phyloP scores from a whole-genome alignment of 2,113 vertebrate genomes.

The Callaeas wilsoni region DNA sequence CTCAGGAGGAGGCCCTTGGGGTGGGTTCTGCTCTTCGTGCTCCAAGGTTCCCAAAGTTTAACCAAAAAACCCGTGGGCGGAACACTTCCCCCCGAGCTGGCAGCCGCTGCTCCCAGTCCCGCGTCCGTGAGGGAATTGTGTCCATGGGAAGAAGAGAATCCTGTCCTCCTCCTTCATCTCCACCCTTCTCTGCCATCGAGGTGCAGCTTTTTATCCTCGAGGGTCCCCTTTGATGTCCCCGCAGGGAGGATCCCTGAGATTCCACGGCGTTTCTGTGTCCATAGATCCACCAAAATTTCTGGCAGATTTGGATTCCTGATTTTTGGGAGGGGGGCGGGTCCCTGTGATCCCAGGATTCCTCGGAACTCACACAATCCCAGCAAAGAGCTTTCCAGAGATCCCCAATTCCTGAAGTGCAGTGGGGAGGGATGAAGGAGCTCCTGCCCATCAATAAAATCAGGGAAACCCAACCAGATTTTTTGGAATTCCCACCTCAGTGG shows the following conservation, averaged over 20 bases:
- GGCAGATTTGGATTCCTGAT: not conserved
- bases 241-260: not conserved
- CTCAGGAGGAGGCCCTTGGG: not conserved
- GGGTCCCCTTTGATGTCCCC: too few species aligned
- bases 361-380: not conserved
- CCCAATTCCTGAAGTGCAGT: not conserved
- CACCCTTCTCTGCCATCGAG: not conserved
- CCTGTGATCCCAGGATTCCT: not conserved
- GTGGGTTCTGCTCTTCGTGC: not conserved
- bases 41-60: not conserved
- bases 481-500: not conserved
- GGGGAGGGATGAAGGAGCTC: not conserved
- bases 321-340: not conserved
- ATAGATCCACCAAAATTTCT: not conserved
- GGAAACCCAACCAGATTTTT: not conserved
- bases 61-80: too few species aligned
- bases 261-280: not conserved
- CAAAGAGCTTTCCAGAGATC: not conserved
- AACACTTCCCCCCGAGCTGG: not conserved
- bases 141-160: not conserved
- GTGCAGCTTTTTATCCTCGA: not conserved
- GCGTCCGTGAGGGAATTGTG: not conserved
- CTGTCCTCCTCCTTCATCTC: not conserved
- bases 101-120: not conserved
- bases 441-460: not conserved